These are phyloP conservation scores for Varecia variegata DNA, from an alignment of 2,797 vertebrate species.

Conservation along the genomic window DNA sequence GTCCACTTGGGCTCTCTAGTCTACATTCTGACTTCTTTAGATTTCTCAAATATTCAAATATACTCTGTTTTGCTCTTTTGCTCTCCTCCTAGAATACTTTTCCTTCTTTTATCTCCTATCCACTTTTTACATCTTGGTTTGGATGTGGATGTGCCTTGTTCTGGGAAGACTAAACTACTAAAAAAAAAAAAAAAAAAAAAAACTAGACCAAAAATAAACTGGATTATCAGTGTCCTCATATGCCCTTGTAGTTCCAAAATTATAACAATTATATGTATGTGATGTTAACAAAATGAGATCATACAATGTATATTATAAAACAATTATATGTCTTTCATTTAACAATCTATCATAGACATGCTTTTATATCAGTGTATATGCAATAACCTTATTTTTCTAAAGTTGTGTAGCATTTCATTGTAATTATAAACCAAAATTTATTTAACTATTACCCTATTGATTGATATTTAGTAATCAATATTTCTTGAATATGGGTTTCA, in stretches of 20 bases:
- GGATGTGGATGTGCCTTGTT: neutral
- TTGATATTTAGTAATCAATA: neutral
- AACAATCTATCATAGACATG: neutral
- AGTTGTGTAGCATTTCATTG: neutral
- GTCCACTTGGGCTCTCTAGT: neutral
- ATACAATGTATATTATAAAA: neutral
- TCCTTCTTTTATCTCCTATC: neutral
- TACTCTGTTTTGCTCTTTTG: neutral
- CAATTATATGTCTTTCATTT: neutral
- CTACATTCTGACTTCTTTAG: neutral
- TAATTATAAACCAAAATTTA: neutral
- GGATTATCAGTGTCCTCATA: neutral
- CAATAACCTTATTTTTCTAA: neutral
- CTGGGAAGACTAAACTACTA: neutral
- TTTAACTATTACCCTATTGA: neutral
- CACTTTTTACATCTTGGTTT: neutral
- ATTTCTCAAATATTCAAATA: slow-evolving; percentile 15
- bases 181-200: neutral
- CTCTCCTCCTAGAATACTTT: neutral
- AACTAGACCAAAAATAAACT: neutral
- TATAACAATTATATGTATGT: neutral
- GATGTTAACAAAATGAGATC: neutral
- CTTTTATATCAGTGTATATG: neutral
- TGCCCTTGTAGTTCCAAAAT: neutral
- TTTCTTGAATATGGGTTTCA: neutral